Percentiles rank a stretch among this genome's conserved stretches.
These are phyloP conservation scores for Melanotaenia pygmaea DNA, from an alignment of 2,797 vertebrate genomes.

Conservation along the genomic window DNA sequence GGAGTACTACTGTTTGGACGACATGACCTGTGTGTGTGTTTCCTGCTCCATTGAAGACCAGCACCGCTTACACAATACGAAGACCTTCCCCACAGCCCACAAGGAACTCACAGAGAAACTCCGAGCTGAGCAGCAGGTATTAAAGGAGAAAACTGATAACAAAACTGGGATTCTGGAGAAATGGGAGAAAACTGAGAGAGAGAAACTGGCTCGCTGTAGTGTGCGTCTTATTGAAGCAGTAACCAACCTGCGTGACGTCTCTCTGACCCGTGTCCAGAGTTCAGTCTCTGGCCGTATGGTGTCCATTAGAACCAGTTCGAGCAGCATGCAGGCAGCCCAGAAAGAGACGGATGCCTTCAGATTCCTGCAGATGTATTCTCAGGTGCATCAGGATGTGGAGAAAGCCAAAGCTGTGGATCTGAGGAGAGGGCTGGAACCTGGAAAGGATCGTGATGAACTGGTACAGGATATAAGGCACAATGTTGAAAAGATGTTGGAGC, in stretches of 20 bases:
- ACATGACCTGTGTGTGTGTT: conserved; percentile 68
- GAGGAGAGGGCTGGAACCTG: conserved; percentile 62
- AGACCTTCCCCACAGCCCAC: conserved; percentile 72
- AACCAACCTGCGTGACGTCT: conserved; percentile 43
- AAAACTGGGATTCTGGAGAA: conserved; percentile 41
- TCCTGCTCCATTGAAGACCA: conserved; percentile 75
- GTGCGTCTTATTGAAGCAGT: conserved; percentile 54
- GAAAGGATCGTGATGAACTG: conserved; percentile 47
- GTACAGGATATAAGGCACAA: conserved; percentile 46
- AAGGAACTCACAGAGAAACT: conserved; percentile 65
- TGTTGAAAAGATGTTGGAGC: conserved; percentile 37
- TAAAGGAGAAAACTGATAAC: no score
- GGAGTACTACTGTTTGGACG: conserved; percentile 78
- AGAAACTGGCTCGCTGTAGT: conserved; percentile 36
- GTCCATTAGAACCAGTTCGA: conserved; percentile 51
- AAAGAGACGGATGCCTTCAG: conserved; percentile 64
- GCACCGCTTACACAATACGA: conserved; percentile 75
- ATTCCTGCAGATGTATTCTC: conserved; percentile 73
- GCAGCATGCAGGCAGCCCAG: conserved; percentile 59
- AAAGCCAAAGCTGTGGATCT: conserved; percentile 66
- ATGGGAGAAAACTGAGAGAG: conserved; percentile 62
- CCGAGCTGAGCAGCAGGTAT: conserved; percentile 29
- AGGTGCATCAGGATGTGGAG: conserved; percentile 67
- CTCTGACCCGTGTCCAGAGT: conserved; percentile 58
- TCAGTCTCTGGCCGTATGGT: conserved; percentile 68